phyloP scores from a whole-genome alignment of 2,888 invertebrate genomes.

The Nezara viridula region DNA sequence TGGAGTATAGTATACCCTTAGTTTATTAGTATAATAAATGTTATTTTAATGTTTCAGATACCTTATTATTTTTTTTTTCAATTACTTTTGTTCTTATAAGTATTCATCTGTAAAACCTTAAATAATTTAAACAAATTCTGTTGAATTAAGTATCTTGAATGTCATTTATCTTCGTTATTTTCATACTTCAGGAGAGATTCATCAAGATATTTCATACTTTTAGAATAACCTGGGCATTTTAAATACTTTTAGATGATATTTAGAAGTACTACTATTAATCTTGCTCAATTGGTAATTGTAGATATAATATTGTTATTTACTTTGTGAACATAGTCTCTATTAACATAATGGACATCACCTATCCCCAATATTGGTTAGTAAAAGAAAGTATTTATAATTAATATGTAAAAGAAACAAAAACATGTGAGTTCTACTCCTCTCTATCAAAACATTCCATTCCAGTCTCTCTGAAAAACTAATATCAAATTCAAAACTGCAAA shows the following conservation, averaged over 20 bases:
- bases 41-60: too few relatives aligned
- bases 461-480: not conserved
- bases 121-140: too few relatives aligned
- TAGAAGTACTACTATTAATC: not conserved
- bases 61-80: too few relatives aligned
- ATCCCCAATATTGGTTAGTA: not conserved
- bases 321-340: not conserved
- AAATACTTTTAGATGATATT: not conserved
- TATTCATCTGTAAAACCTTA: too few relatives aligned
- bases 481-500: not conserved
- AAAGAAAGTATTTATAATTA: not conserved
- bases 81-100: too few relatives aligned
- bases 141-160: too few relatives aligned
- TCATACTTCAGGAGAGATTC: not conserved
- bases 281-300: not conserved
- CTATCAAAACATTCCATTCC: not conserved
- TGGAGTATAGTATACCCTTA: too few relatives aligned
- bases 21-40: too few relatives aligned
- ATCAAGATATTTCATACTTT: not conserved
- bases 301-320: not conserved
- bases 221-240: not conserved
- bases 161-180: not conserved
- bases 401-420: not conserved
- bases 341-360: not conserved
- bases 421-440: not conserved